Evolutionary conservation across 2,113 vertebrate species (phyloP), one percentile per base, ranked within the genome.

Genomic region (Epinephelus moara): DNA sequence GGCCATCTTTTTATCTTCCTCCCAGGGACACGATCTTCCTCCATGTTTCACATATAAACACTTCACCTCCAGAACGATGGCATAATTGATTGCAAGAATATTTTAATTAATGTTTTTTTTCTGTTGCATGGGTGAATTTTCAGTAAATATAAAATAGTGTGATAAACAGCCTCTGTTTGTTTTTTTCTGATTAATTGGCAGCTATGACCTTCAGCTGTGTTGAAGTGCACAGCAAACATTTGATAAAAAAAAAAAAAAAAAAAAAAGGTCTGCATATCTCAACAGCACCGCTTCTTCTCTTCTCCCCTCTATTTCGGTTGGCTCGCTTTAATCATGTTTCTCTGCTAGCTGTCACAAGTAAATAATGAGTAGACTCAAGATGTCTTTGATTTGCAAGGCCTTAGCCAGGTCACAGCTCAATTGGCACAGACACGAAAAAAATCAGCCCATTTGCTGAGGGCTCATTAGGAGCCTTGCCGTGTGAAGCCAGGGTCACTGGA

Each of bases 361-460:
- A 91, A 91, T 93, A 92, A 94, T 90, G 91, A 92, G 85, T 88
- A 73, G 81, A 88, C 82, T 93, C 62, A 82, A 91, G 83, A 91
- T 77, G 76, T 82, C 88, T 93, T 94, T 93, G 87, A 93, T 93
- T 93, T 83, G 81, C 78, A 70, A 74, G 78, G 82, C 84, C 64
- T 75, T 66, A 73, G 86, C 61, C 61, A 40, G 91, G 92, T 94
- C 89, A 91, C 85, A 91, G 89, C 85, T 94, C 87, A 88, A 89
- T 80, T 85, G 84, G 89, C 85, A 86, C 75, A 85, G 85, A 88
- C 70, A 64, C 84, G 80, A 63, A 85, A 83, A 80, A 72, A 75
- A 67, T 69, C 66, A 55, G 64, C 78, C 78, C n/a, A 17, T 91
- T 92, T 86, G 85, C 86, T 14, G 72, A 78, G 78, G 88, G 86